Percentiles rank a stretch among this genome's conserved stretches.
Evolutionary conservation across 2,888 invertebrate species (phyloP).

Genomic region (Leistus spinibarbis): DNA sequence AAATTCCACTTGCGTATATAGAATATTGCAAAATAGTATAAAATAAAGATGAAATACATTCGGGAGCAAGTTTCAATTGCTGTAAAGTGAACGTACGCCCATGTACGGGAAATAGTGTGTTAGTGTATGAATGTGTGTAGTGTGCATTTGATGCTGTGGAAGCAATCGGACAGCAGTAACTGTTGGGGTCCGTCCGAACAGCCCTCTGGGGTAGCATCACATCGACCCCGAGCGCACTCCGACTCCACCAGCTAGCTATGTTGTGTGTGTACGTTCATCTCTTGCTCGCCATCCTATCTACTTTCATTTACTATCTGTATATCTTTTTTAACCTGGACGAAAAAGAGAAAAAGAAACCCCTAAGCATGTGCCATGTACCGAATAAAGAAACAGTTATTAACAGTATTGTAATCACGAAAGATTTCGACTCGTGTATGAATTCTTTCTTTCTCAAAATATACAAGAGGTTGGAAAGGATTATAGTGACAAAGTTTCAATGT

Average conservation of each 20-base stretch:
- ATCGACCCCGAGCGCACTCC: slow-evolving; percentile 59
- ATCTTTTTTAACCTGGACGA: slow-evolving; percentile 50
- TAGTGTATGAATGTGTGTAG: slow-evolving; percentile 32
- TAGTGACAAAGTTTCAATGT: neutral
- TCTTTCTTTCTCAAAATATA: too few relatives aligned
- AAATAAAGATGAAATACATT: neutral
- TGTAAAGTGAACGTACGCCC: neutral
- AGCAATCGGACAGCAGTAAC: slow-evolving; percentile 70
- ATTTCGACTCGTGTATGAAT: too few relatives aligned
- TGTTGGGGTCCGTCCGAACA: slow-evolving; percentile 62
- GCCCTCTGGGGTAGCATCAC: slow-evolving; percentile 65
- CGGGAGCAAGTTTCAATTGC: neutral
- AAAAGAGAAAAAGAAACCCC: neutral
- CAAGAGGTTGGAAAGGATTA: neutral
- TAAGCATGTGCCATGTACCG: slow-evolving; percentile 48
- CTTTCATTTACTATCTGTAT: slow-evolving; percentile 52
- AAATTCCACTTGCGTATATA: neutral
- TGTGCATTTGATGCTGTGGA: slow-evolving; percentile 36
- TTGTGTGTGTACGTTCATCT: slow-evolving; percentile 11
- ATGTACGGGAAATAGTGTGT: neutral
- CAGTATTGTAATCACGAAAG: too few relatives aligned
- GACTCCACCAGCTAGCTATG: slow-evolving; percentile 47
- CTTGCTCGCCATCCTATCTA: slow-evolving; percentile 45
- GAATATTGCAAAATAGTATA: neutral
- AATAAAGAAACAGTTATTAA: slow-evolving; percentile 50